A percentile compares a stretch with the other conserved stretches of the same genome.
These are phyloP conservation scores for Mastomys coucha DNA, from an alignment of 2,113 vertebrate genomes.

Conservation along the genomic window DNA sequence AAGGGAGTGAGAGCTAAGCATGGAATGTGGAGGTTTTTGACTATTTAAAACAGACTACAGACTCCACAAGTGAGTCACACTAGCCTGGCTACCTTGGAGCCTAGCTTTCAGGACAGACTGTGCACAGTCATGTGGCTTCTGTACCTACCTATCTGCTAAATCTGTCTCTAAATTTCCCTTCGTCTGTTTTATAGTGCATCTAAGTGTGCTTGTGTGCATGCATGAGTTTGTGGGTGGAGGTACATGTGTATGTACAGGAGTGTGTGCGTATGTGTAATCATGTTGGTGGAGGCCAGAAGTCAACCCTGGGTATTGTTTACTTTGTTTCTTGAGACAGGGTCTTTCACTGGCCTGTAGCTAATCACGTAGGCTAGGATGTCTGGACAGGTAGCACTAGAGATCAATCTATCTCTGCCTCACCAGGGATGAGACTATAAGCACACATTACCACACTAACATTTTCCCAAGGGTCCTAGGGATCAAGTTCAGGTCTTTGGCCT, in stretches of 20 bases:
- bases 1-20: background rate
- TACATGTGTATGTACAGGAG: background rate
- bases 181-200: background rate
- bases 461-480: background rate
- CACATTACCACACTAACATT: background rate
- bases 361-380: background rate
- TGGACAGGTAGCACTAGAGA: background rate
- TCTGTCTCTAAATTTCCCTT: background rate
- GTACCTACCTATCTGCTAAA: background rate
- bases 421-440: background rate
- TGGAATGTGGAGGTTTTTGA: rapidly evolving
- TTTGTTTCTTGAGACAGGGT: background rate
- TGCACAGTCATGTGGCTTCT: rapidly evolving
- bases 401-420: background rate
- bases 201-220: background rate
- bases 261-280: background rate
- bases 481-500: background rate
- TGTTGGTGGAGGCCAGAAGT: background rate
- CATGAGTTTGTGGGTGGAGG: background rate
- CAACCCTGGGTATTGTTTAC: background rate
- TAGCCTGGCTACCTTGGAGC: background rate
- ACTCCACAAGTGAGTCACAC: no score
- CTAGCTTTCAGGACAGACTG: background rate
- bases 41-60: rapidly evolving
- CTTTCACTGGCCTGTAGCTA: background rate